These are phyloP conservation scores for Papilio gigon DNA, from an alignment of 2,888 invertebrate genomes.

Conservation along the genomic window DNA sequence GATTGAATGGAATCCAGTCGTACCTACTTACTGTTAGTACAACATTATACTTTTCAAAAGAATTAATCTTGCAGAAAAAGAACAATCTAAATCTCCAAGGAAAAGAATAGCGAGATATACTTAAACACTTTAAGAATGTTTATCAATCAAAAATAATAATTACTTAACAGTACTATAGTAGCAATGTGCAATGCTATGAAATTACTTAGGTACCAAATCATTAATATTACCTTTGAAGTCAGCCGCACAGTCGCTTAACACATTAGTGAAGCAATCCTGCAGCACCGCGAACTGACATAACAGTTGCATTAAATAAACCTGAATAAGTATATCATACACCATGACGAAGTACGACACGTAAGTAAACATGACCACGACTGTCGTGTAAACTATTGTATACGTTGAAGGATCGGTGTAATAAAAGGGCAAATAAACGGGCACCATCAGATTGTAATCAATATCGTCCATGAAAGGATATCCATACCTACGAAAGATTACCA, in stretches of 20 bases:
- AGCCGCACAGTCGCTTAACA: slow-evolving; percentile 56
- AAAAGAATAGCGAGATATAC: too few relatives aligned
- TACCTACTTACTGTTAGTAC: too few relatives aligned
- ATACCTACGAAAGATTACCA: slow-evolving; percentile 59
- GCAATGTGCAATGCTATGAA: too few relatives aligned
- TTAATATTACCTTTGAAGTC: slow-evolving; percentile 28
- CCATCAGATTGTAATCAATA: slow-evolving; percentile 66
- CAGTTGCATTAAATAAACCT: slow-evolving; percentile 65
- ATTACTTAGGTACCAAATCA: not conserved
- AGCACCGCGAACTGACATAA: slow-evolving; percentile 68
- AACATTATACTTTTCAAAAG: too few relatives aligned
- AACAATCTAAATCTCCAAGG: too few relatives aligned
- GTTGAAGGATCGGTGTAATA: slow-evolving; percentile 52
- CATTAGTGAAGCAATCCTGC: slow-evolving; percentile 65
- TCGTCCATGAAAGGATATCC: slow-evolving; percentile 67
- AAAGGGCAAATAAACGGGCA: slow-evolving; percentile 60
- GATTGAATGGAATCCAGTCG: too few relatives aligned
- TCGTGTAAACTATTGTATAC: slow-evolving; percentile 58
- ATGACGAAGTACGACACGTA: slow-evolving; percentile 70
- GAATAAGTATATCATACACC: slow-evolving; percentile 67
- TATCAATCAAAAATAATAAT: too few relatives aligned
- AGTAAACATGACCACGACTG: slow-evolving; percentile 56
- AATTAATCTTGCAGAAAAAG: too few relatives aligned
- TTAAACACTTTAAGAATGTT: too few relatives aligned
- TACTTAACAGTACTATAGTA: too few relatives aligned